Evolutionary conservation across 2,113 vertebrate species (phyloP), one percentile per base, ranked within the genome.

Genomic region (Psilopogon haemacephalus): DNA sequence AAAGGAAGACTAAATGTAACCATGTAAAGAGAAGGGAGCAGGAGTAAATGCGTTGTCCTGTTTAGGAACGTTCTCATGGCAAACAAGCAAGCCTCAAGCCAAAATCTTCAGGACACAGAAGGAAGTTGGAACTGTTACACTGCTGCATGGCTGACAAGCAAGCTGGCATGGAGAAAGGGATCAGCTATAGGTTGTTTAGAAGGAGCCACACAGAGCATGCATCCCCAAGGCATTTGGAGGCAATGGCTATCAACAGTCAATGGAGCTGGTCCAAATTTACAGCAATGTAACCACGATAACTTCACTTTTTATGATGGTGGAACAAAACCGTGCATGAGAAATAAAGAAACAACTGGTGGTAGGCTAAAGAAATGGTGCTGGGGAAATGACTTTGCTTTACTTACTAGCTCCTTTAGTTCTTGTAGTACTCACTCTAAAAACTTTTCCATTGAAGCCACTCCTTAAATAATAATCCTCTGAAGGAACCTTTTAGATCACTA

Each of bases 11-110:
- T 76, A 88, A 88, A 87, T 71, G 69, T 54, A 93, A 83, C 86
- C 84, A 90, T 56, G 62, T 78, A 77, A 90, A 81, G 70, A 80
- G 63, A 84, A 89, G 54, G 48, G 79, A 95, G 64, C 75, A 77
- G 46, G 69, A 92, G 35, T 71, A 76, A 91, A 93, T 89, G 86
- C 69, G 55, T 68, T 90, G 23, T 91, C 88, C 93, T 94, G 86
- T 95, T 95, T 96, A 94, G 94, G 95, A 95, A 78, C 24, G 65
- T 88, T 85, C 85, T 96, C 75, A 86, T 82, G 73, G 91, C 88
- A 94, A 92, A 95, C 89, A 96, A 89, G 85, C 64, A 67, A 64
- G 69, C 37, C 87, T 85, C 2, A 58, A 95, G 94, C 91, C 85
- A 88, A 89, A 92, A 89, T 90, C 87, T 92, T 84, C 71, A 80